Evolutionary conservation across 2,113 vertebrate species (phyloP), one percentile per base, ranked within the genome.

Genomic region (Psittacara wagleri): DNA sequence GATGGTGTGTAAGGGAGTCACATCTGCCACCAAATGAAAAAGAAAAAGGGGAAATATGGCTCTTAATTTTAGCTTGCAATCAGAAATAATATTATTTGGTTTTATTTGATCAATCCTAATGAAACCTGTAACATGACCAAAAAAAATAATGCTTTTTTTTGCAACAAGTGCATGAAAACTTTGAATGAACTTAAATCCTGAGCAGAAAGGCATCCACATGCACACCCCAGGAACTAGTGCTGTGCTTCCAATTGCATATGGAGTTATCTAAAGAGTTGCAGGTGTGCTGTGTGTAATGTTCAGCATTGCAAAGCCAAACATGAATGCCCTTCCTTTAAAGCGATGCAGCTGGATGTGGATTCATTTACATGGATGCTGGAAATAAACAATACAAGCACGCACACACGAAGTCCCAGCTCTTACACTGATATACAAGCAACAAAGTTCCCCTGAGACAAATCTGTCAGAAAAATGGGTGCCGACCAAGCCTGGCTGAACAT

Each of bases 231-330:
- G 28, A 59, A 27, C 20, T 0, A 1, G 33, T 82, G 37, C 12
- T 70, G 28, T 78, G 24, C 29, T 85, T 79, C 16, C 29, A 22
- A 37, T 76, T 83, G n/a, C 10, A 41, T 8, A 4, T 66, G 72
- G 22, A 77, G 6, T 3, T 90, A 27, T 33, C 13, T 73, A 43
- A 37, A 48, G 22, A 68, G 14, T 5, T 72, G 8, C 48, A 75
- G 6, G 1, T 1, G 2, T 49, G 11, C 35, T 85, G 29, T 0
- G 0, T 69, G 39, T 55, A 17, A 43, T 17, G 6, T 24, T 83
- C 49, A 63, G 35, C 54, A 46, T 23, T 49, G 23, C 28, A 43
- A 90, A 88, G 15, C 18, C 20, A 52, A 91, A 43, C 10, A 29
- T 4, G 29, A 67, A 39, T 19, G 13, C 27, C 10, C 6, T n/a